Base-by-base conservation (phyloP, 30 jellyfish, hydroid and myxozoan genomes). In the Nemopilema nomurai region DNA sequence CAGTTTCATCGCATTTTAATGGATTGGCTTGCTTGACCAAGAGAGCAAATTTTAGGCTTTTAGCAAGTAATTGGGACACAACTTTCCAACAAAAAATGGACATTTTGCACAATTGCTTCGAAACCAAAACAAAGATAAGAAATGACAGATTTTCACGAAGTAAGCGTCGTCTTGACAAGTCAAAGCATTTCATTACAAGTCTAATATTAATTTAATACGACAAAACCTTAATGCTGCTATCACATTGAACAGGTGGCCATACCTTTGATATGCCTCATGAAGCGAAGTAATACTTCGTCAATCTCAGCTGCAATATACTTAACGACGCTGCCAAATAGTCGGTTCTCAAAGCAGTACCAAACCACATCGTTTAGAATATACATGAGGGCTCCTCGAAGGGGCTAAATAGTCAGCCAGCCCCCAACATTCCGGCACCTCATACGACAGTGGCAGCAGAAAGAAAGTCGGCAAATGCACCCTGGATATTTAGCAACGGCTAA, bases 181-280 rank as follows among this genome's bases (percentile, higher is more conserved):
- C n/a, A n/a, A n/a, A n/a, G n/a, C n/a, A n/a, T n/a, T n/a, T n/a
- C n/a, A n/a, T n/a, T n/a, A n/a, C n/a, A n/a, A n/a, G n/a, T n/a
- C n/a, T n/a, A n/a, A n/a, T n/a, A n/a, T n/a, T n/a, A n/a, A n/a
- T n/a, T n/a, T n/a, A n/a, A n/a, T n/a, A n/a, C n/a, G n/a, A n/a
- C n/a, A n/a, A n/a, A n/a, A n/a, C n/a, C n/a, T n/a, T n/a, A n/a
- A n/a, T n/a, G n/a, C n/a, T n/a, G 57, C 6, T 3, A 41, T 41
- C 57, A 13, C 57, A 41, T 41, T 63, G 72, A 63, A 63, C 6
- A 6, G 20, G 9, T 67, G 20, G 30, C 30, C 87, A 19, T 53
- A 64, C 87, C 87, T 51, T 21, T 29, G 26, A 77, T 20, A 53
- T 64, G 87, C 52, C 53, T 77, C 77, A 64, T 53, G 62, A 64